Evolutionary conservation across 2,888 invertebrate genomes (phyloP).

Genomic region (Hirtodrosophila confusa): DNA sequence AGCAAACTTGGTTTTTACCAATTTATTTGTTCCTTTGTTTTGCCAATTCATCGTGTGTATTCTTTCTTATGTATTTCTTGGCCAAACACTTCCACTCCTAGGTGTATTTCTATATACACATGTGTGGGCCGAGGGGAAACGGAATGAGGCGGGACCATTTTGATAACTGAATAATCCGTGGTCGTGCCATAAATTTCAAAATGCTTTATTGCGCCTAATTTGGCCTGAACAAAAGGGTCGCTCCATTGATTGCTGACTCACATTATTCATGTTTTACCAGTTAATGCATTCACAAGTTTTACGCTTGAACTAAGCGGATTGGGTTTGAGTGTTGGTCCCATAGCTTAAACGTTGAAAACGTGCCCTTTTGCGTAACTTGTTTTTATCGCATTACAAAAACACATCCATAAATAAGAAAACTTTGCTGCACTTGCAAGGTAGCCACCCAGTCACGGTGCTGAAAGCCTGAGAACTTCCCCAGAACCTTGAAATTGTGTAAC

Average conservation of each 20-base stretch:
- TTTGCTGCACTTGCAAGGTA: slow-evolving; percentile 34
- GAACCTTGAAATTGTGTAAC: slow-evolving; percentile 48
- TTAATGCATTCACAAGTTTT: slow-evolving; percentile 46
- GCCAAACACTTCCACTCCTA: slow-evolving; percentile 23
- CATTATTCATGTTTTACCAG: slow-evolving; percentile 56
- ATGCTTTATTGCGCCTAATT: slow-evolving; percentile 73
- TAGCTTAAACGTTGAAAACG: slow-evolving; percentile 29
- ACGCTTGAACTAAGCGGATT: slow-evolving; percentile 31
- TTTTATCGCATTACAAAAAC: slow-evolving; percentile 57
- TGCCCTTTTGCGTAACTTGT: slow-evolving; percentile 60
- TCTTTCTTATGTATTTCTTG: slow-evolving; percentile 6
- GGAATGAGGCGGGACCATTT: slow-evolving; percentile 1
- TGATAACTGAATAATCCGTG: slow-evolving; percentile 52
- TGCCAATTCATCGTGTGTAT: slow-evolving; percentile 32
- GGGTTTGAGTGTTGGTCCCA: slow-evolving; percentile 2
- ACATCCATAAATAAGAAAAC: slow-evolving; percentile 66
- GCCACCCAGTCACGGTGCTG: slow-evolving; percentile 14
- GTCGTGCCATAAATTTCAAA: slow-evolving; percentile 62
- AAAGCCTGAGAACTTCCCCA: slow-evolving; percentile 25
- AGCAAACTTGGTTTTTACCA: slow-evolving; percentile 68
- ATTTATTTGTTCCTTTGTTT: slow-evolving; percentile 61
- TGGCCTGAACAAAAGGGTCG: slow-evolving; percentile 44
- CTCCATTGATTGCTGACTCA: slow-evolving; percentile 24
- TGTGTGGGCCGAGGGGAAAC: slow-evolving; percentile 1
- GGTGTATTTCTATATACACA: slow-evolving; percentile 9